phyloP scores from a whole-genome alignment of 2,888 invertebrate species.

The Chloroclysta siterata region DNA sequence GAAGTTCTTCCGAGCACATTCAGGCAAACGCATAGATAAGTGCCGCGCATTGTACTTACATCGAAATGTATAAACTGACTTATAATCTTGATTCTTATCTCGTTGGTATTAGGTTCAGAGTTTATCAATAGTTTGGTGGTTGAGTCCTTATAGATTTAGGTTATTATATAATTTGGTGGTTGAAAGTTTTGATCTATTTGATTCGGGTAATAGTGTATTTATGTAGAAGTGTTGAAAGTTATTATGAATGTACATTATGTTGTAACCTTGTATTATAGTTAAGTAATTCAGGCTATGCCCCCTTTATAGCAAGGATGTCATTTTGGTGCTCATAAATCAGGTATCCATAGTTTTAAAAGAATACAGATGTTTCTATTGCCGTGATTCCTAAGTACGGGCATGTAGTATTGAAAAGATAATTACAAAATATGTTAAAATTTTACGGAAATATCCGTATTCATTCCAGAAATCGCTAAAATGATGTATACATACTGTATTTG shows the following conservation, averaged over 20 bases:
- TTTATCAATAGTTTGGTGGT: slow-evolving; percentile 19
- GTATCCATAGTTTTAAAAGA: neutral
- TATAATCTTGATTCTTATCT: slow-evolving; percentile 2
- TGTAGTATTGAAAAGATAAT: neutral
- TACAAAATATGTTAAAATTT: neutral
- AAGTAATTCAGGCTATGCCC: neutral
- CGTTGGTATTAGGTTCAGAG: slow-evolving; percentile 18
- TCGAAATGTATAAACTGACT: neutral
- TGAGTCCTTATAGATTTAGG: slow-evolving; percentile 12
- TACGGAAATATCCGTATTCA: neutral
- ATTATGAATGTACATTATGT: slow-evolving; percentile 2
- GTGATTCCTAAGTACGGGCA: neutral
- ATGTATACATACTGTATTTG: neutral
- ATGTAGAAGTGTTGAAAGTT: neutral
- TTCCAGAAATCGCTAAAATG: neutral
- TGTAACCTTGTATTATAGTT: neutral
- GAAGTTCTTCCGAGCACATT: neutral
- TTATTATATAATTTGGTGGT: neutral
- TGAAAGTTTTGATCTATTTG: slow-evolving; percentile 1
- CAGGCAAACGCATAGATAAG: neutral
- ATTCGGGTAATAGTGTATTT: slow-evolving; percentile 7
- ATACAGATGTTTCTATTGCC: too few species aligned
- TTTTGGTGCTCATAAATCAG: slow-evolving; percentile 1
- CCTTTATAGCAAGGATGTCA: neutral
- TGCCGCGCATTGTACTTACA: slow-evolving; percentile 8